These are phyloP conservation scores for Remorina albescens DNA, from an alignment of 2,797 vertebrate species.

Conservation along the genomic window DNA sequence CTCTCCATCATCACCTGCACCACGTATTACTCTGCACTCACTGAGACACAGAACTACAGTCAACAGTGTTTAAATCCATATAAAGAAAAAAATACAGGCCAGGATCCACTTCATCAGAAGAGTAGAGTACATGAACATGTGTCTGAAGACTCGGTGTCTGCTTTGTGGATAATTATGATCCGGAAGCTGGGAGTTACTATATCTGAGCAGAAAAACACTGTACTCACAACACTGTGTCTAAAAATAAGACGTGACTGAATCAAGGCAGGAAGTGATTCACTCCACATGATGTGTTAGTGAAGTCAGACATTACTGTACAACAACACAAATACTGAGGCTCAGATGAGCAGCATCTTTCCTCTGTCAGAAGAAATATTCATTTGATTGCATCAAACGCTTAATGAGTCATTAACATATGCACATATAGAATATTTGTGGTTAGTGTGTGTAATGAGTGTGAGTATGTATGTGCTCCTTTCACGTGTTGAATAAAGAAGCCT, in stretches of 20 bases:
- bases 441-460: too few relatives aligned
- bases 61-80: too few relatives aligned
- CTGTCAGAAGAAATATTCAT: background rate
- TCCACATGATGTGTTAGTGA: too few relatives aligned
- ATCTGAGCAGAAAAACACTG: slow-evolving; percentile 20
- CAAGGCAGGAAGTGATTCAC: slow-evolving; percentile 44
- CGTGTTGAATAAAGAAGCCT: too few relatives aligned
- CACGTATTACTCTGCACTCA: too few relatives aligned
- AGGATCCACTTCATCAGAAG: too few relatives aligned
- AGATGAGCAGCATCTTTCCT: background rate
- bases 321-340: slow-evolving; percentile 12
- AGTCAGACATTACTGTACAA: too few relatives aligned
- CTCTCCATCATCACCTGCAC: too few relatives aligned
- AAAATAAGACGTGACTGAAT: slow-evolving; percentile 36
- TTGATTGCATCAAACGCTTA: background rate
- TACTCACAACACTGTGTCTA: slow-evolving; percentile 32
- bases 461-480: too few relatives aligned
- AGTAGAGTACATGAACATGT: background rate
- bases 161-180: slow-evolving; percentile 20
- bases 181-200: slow-evolving; percentile 34
- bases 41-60: too few relatives aligned
- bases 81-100: too few relatives aligned
- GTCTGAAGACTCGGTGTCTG: slow-evolving; percentile 4
- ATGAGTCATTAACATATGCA: background rate
- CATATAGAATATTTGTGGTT: too few relatives aligned